Evolutionary conservation across 1,140 invertebrate genomes (phyloP), one percentile per base, ranked within the genome.

Genomic region (Diachasma alloeum): DNA sequence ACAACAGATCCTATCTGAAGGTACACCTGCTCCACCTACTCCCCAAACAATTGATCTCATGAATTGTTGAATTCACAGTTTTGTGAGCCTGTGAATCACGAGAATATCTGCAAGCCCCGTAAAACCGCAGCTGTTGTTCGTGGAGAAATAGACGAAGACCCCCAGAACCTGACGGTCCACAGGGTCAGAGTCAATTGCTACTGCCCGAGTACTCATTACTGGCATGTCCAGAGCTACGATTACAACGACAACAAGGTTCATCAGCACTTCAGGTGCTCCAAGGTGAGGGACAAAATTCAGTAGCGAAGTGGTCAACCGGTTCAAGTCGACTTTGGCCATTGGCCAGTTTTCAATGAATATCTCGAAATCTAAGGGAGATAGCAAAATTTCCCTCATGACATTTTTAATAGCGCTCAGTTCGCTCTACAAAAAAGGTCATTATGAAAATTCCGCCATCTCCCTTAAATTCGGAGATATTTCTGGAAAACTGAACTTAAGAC

Each of bases 1-100:
- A 91, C 77, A 92, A 91, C 75, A 85, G 89, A 80, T 90, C 91
- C 5, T 82, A 91, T 73, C 78, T 92, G 0, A 91, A 92, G 87
- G 91, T 92, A 84, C 2, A 31, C 3, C 9, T 42, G 9, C 39
- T 42, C 39, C 39, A 11, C 9, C 39, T 1, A 42, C 0, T 2
- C 39, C 9, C 9, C 9, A 4, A 42, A 6, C 3, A 42, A 42
- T 42, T 42, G 4, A 42, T 9, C 9, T 4, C 10, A 42, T 2
- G 39, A 11, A 42, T 6, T 42, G 3, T 9, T 75, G 75, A 79
- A 77, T 81, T 71, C 75, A 42, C 46, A 90, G 88, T 86, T 89
- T 77, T 90, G 87, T 17, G 66, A 44, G 4, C 39, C 81, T n/a
- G 71, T 82, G 17, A 46, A 67, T 75, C 74, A 84, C 48, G 63